Percentiles rank a stretch among this genome's conserved stretches.
These are phyloP conservation scores for Triops cancriformis DNA, from an alignment of 1,140 invertebrate species.

Conservation along the genomic window DNA sequence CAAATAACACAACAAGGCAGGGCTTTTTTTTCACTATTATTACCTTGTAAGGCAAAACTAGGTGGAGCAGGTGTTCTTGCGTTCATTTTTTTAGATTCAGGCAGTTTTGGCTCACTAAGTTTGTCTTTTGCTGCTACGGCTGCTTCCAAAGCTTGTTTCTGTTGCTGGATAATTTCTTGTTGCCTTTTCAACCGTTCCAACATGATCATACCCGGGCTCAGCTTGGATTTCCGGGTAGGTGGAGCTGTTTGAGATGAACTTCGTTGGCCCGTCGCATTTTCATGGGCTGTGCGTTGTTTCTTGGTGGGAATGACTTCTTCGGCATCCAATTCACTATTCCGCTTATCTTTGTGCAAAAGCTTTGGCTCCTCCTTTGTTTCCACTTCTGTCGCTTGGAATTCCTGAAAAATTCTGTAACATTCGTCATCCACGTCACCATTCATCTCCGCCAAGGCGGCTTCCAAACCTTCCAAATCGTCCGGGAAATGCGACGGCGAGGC, in stretches of 20 bases:
- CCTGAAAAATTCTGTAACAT: slow-evolving; percentile 27
- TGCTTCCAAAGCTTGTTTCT: slow-evolving; percentile 12
- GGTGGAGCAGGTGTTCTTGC: not conserved
- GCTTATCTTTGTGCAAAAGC: not conserved
- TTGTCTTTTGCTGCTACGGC: not conserved
- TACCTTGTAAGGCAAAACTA: not conserved
- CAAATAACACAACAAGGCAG: too few relatives aligned
- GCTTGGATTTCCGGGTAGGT: slow-evolving; percentile 22
- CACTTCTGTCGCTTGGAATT: slow-evolving; percentile 20
- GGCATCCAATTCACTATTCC: not conserved
- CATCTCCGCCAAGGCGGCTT: slow-evolving; percentile 21
- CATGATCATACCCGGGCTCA: slow-evolving; percentile 31
- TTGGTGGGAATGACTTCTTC: slow-evolving; percentile 19
- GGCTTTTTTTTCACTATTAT: too few relatives aligned
- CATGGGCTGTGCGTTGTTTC: slow-evolving; percentile 31
- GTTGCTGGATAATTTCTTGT: slow-evolving; percentile 28
- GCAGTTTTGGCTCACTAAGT: not conserved
- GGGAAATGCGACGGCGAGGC: not conserved
- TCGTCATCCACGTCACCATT: slow-evolving; percentile 22
- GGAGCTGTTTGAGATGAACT: slow-evolving; percentile 18
- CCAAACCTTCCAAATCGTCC: slow-evolving; percentile 17
- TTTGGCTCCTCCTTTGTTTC: not conserved
- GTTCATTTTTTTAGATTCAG: not conserved
- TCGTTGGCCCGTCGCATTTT: slow-evolving; percentile 17
- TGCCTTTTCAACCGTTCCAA: slow-evolving; percentile 32